Evolutionary conservation across 2,113 vertebrate genomes (phyloP).

Genomic region (Gorsachius goisagi): DNA sequence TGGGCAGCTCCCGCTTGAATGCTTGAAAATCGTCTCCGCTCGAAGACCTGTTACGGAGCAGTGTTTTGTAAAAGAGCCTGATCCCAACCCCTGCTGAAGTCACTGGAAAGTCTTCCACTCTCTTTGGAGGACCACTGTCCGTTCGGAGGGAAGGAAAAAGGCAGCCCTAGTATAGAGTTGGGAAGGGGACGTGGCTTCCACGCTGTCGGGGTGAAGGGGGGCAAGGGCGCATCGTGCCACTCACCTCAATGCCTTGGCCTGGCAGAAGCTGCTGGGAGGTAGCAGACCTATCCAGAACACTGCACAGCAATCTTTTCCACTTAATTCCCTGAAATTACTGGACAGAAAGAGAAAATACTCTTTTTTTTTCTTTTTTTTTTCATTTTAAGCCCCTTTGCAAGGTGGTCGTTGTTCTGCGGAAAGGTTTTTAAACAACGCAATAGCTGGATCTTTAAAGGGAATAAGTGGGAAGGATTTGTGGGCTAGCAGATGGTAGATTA

Average conservation of each 20-base stretch:
- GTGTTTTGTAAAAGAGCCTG: background rate
- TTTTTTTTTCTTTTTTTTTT: too few species aligned
- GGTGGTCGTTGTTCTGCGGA: background rate
- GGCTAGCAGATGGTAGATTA: slow-evolving; percentile 50
- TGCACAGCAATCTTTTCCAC: background rate
- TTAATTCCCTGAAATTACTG: background rate
- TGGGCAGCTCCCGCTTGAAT: background rate
- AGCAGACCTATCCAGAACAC: background rate
- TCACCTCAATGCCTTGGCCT: background rate
- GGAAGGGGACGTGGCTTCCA: background rate
- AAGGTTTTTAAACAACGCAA: background rate
- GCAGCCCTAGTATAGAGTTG: background rate
- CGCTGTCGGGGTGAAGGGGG: background rate
- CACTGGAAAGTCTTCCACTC: background rate
- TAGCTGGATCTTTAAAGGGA: slow-evolving; percentile 24
- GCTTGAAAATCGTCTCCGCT: background rate
- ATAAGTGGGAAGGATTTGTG: slow-evolving; percentile 54
- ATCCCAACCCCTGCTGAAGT: background rate
- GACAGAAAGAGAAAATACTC: background rate
- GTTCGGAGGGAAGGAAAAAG: background rate
- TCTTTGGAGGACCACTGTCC: background rate
- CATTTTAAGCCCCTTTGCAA: background rate
- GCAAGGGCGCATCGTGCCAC: rapidly evolving
- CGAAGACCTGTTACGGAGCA: background rate
- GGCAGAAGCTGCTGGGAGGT: background rate